phyloP scores from a whole-genome alignment of 2,113 vertebrate genomes.

The Odontesthes bonariensis region DNA sequence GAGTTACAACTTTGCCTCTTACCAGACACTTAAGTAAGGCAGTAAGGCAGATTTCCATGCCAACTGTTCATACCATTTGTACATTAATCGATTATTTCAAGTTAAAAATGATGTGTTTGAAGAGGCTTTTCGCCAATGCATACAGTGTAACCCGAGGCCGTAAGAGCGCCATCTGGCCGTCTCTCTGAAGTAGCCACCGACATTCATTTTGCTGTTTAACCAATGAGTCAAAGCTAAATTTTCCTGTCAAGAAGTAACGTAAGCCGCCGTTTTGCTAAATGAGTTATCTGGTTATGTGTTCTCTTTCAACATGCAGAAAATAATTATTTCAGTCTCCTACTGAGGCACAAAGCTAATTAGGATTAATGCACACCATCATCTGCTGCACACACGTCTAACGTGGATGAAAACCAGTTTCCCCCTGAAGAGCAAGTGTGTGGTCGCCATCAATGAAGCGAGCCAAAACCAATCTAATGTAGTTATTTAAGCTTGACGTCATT shows the following conservation, averaged over 20 bases:
- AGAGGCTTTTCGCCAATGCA: neutral
- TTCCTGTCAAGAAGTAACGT: constrained; percentile 26
- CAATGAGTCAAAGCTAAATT: constrained; percentile 19
- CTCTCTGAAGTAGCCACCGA: constrained; percentile 11
- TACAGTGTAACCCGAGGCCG: constrained; percentile 19
- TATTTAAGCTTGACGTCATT: constrained; percentile 1
- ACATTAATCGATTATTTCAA: constrained; percentile 1
- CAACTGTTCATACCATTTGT: constrained; percentile 1
- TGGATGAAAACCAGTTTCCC: constrained; percentile 27
- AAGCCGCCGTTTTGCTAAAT: constrained; percentile 36
- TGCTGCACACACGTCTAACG: neutral
- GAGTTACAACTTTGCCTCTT: neutral
- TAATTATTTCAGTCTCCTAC: constrained; percentile 15
- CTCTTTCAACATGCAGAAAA: constrained; percentile 16
- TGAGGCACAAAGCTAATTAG: constrained; percentile 11
- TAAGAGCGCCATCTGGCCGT: constrained; percentile 3
- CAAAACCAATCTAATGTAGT: constrained; percentile 37
- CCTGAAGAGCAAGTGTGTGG: neutral
- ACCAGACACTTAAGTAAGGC: constrained; percentile 16
- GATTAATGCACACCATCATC: constrained; percentile 12
- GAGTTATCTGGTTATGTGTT: constrained; percentile 49
- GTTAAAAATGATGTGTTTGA: neutral
- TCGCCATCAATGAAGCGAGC: neutral
- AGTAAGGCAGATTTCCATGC: constrained; percentile 6
- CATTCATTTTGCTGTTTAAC: constrained; percentile 32